Conservation (phyloP, 2,113 vertebrate species). For the Eurystomus gularis region DNA sequence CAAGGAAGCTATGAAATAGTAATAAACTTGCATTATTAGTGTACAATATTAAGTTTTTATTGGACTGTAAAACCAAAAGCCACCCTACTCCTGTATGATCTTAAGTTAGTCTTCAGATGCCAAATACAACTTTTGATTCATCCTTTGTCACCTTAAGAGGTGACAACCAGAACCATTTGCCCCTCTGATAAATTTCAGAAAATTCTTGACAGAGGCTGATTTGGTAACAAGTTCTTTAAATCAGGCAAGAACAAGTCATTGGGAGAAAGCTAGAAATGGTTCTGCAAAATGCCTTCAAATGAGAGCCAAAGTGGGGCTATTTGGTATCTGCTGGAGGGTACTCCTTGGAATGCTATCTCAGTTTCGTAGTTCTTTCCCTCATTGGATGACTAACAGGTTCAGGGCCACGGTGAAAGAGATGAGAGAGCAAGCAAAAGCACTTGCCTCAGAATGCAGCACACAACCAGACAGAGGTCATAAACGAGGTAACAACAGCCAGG, state of each 20-base stretch:
- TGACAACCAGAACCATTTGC: neutral
- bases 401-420: neutral
- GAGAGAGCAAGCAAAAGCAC: neutral
- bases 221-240: neutral
- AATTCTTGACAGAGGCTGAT: neutral
- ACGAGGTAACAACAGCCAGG: neutral
- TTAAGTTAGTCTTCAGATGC: neutral
- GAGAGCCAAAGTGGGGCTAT: neutral
- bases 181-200: neutral
- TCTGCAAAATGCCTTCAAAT: neutral
- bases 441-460: neutral
- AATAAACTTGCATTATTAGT: neutral
- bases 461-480: neutral
- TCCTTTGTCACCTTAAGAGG: neutral
- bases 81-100: neutral
- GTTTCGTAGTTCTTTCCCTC: neutral
- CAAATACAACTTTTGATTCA: neutral
- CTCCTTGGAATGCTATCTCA: neutral
- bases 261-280: neutral
- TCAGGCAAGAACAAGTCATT: neutral
- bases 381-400: neutral
- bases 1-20: neutral
- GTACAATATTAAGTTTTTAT: neutral
- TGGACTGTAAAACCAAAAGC: neutral
- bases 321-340: neutral